Evolutionary conservation across 2,797 vertebrate genomes (phyloP), one percentile per base, ranked within the genome.

Genomic region (Iguana delicatissima): DNA sequence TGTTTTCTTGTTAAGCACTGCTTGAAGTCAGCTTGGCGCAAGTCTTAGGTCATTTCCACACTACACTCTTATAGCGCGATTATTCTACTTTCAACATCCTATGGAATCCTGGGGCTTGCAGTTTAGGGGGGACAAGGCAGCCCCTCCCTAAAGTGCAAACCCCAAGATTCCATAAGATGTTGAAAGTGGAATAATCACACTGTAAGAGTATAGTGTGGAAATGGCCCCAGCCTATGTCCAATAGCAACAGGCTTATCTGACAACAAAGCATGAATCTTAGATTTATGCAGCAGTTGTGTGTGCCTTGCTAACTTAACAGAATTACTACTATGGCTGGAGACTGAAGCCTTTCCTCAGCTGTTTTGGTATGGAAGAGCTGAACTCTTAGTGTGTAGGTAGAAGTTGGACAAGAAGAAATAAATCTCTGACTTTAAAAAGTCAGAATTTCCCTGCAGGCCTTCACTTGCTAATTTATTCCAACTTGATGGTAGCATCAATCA

Each of bases 391-490:
- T 32, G 10, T 77, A 24, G 26, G 7, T 67, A 55, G 73, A 84
- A 26, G 59, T 5, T 52, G 24, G 69, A 14, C 64, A 69, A 13
- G n/a, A 74, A 62, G 42, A 10, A 73, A n/a, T 89, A 69, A 55
- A 20, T 1, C 1, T 67, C 87, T 84, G 46, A n/a, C 59, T 69
- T 50, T 74, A 62, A 46, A 46, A 50, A 62, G 62, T 83, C 24
- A 64, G 55, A 18, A 42, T 35, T 24, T 26, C 32, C 50, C 35
- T 32, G 13, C 46, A 52, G 20, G 42, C 18, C 20, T 80, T 88
- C n/a, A 16, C 10, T 62, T 59, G 59, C 59, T 91, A 87, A 84
- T 57, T 91, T 87, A 91, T 91, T 84, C 24, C 74, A 72, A 14
- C 0, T 59, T 55, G 7, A n/a, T 22, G 20, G 12, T 55, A 77